Percentiles rank a stretch among this genome's conserved stretches.
phyloP scores from a whole-genome alignment of 2,797 vertebrate genomes.

The Clarias pachynema region DNA sequence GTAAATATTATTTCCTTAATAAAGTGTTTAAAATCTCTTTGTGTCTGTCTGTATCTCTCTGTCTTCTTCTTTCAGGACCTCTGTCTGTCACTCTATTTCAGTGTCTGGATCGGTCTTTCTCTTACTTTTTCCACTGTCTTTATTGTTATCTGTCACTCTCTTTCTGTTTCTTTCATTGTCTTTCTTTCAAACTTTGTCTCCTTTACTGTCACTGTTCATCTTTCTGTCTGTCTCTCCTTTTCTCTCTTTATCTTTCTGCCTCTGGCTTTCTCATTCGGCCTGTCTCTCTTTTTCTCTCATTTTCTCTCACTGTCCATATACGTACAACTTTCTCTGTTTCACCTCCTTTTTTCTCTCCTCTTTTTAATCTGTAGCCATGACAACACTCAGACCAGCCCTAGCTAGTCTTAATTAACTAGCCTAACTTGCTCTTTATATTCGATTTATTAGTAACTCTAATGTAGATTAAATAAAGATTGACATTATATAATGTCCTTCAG shows the following conservation, averaged over 20 bases:
- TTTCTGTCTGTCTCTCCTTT: neutral
- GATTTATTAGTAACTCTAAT: neutral
- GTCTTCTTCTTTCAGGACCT: neutral
- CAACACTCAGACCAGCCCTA: neutral
- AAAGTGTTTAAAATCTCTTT: no score
- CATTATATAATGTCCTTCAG: neutral
- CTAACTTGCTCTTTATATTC: neutral
- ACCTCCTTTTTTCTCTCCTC: neutral
- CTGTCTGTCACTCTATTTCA: neutral
- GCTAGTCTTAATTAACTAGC: neutral
- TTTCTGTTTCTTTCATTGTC: neutral
- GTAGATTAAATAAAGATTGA: neutral
- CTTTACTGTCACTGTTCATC: neutral
- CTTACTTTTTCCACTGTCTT: neutral
- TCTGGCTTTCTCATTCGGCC: no score
- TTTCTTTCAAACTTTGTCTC: neutral
- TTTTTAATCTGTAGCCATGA: neutral
- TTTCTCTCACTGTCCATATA: neutral
- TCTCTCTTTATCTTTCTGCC: neutral
- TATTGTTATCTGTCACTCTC: neutral
- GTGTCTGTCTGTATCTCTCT: neutral
- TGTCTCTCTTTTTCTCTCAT: neutral
- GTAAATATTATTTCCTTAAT: no score
- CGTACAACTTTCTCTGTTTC: no score
- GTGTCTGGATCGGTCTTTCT: neutral